A percentile compares a stretch with the other conserved stretches of the same genome.
Evolutionary conservation across 2,113 vertebrate species (phyloP).

Genomic region (Recurvirostra avosetta): DNA sequence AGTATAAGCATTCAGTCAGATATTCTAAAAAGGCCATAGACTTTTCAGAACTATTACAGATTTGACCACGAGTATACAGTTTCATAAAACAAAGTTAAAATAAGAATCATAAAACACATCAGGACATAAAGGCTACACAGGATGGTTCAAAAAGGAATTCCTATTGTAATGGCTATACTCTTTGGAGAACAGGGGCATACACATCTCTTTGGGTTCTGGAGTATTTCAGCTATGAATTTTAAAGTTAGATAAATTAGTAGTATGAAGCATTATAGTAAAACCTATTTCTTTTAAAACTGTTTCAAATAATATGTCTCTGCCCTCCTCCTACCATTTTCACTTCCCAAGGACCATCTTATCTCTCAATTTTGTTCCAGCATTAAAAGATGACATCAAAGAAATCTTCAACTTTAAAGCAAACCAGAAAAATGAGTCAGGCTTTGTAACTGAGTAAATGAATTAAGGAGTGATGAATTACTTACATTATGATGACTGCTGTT

Average conservation of each 20-base stretch:
- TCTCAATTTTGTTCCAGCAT: neutral
- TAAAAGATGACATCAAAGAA: neutral
- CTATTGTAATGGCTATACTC: neutral
- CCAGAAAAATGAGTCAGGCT: neutral
- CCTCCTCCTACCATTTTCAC: neutral
- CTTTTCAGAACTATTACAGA: neutral
- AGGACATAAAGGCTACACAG: neutral
- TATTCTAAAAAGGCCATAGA: neutral
- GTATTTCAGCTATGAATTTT: neutral
- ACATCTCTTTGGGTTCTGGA: accelerated
- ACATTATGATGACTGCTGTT: conserved; percentile 77
- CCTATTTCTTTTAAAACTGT: neutral
- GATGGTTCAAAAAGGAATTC: neutral
- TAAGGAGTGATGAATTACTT: conserved; percentile 64
- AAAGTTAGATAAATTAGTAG: neutral
- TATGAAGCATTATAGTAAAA: neutral
- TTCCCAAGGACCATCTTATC: neutral
- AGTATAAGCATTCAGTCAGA: neutral
- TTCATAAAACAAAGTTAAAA: neutral
- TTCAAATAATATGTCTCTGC: neutral
- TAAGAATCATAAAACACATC: neutral
- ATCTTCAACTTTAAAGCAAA: neutral
- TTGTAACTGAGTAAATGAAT: neutral
- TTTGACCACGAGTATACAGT: neutral
- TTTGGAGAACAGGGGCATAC: accelerated